A percentile compares a stretch with the other conserved stretches of the same genome.
These are phyloP conservation scores for Ecliptopera silaceata DNA, from an alignment of 2,888 invertebrate genomes.

Conservation along the genomic window DNA sequence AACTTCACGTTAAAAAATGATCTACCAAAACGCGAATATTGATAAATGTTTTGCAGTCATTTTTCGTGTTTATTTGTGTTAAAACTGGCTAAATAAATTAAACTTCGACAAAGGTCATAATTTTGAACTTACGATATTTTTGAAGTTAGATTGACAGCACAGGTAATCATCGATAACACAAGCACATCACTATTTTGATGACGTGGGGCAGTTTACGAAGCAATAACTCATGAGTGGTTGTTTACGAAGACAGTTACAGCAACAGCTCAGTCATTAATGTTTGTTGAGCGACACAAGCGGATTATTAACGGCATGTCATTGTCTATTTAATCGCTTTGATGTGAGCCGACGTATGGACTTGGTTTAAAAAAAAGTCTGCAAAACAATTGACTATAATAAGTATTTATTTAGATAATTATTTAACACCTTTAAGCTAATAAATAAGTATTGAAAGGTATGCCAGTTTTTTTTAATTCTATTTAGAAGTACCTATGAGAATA, in stretches of 20 bases:
- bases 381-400: no score
- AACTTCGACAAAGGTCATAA: neutral
- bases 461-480: no score
- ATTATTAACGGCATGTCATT: slow-evolving; percentile 31
- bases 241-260: slow-evolving; percentile 64
- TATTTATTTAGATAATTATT: no score
- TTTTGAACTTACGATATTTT: neutral
- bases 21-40: no score
- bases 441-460: no score
- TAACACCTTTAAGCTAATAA: no score
- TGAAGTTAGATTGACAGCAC: neutral
- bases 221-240: slow-evolving; percentile 66
- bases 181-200: slow-evolving; percentile 50
- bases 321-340: slow-evolving; percentile 39
- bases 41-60: no score
- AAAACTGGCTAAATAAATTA: neutral
- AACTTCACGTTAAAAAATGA: no score
- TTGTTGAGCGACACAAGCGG: slow-evolving; percentile 33
- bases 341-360: slow-evolving; percentile 29
- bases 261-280: slow-evolving; percentile 44
- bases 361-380: neutral
- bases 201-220: slow-evolving; percentile 63
- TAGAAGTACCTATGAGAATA: no score
- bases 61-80: no score
- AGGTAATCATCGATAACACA: slow-evolving; percentile 19